Conservation (phyloP, 1,140 invertebrate genomes). For the Plectus sambesii region DNA sequence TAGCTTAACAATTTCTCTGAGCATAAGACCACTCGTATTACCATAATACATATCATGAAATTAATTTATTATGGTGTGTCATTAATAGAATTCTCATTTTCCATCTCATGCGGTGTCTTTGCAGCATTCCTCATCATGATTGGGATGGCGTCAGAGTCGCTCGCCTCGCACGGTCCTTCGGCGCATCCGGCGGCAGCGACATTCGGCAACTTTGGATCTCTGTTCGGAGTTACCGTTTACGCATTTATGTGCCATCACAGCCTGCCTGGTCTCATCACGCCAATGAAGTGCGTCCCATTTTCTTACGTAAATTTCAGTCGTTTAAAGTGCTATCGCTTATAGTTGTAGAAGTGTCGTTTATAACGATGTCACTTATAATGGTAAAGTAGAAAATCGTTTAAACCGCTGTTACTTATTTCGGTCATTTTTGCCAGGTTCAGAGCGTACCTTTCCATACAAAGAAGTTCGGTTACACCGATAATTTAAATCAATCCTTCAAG, state of each 20-base stretch:
- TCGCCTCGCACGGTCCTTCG: constrained; percentile 30
- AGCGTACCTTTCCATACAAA: constrained; percentile 1
- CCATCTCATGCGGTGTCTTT: constrained; percentile 7
- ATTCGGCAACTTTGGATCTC: constrained; percentile 49
- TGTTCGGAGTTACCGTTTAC: constrained; percentile 95
- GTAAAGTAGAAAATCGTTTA: neutral
- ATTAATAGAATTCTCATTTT: constrained; percentile 6
- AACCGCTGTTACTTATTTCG: neutral
- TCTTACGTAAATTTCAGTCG: constrained; percentile 6
- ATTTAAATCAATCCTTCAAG: no score
- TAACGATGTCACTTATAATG: neutral
- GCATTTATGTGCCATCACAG: constrained; percentile 99
- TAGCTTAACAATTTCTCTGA: constrained; percentile 63
- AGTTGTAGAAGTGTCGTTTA: neutral
- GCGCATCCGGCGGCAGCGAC: constrained; percentile 31
- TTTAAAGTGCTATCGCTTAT: constrained; percentile 4
- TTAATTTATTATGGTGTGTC: no score
- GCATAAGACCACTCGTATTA: constrained; percentile 17
- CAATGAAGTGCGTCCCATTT: constrained; percentile 50
- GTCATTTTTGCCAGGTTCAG: neutral
- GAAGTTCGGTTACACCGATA: neutral
- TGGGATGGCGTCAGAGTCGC: constrained; percentile 25
- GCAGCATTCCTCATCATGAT: constrained; percentile 38
- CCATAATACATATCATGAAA: constrained; percentile 49
- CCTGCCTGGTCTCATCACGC: constrained; percentile 76